Percentiles rank a stretch among this genome's conserved stretches.
Evolutionary conservation across 2,113 vertebrate genomes (phyloP).

Genomic region (Theristicus caerulescens): DNA sequence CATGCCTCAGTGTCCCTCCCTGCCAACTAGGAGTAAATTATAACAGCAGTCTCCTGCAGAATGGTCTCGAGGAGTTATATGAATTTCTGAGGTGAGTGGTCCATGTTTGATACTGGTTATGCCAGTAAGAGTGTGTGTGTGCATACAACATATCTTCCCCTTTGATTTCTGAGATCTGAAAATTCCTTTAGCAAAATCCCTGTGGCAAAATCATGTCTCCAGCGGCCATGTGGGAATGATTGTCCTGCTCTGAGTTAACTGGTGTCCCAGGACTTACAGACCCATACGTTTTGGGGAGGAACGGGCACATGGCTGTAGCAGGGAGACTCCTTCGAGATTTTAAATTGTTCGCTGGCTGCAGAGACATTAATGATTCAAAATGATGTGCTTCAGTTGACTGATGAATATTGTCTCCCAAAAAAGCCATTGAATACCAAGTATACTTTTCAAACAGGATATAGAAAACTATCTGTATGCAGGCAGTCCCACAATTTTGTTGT

Average conservation of each 20-base stretch:
- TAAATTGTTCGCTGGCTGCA: background rate
- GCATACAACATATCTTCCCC: background rate
- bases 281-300: background rate
- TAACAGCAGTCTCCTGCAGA: background rate
- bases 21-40: background rate
- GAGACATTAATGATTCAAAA: background rate
- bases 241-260: background rate
- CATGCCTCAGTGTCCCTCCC: background rate
- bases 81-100: background rate
- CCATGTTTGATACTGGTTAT: background rate
- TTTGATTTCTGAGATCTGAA: background rate
- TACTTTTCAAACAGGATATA: conserved; percentile 24
- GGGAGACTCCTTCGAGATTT: background rate
- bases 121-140: background rate
- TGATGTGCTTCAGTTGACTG: background rate
- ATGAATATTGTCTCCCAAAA: conserved; percentile 35
- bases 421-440: conserved; percentile 20
- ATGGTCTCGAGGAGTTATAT: background rate
- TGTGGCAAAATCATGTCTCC: background rate
- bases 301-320: background rate
- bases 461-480: conserved; percentile 16
- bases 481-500: conserved; percentile 15
- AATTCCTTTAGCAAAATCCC: background rate
- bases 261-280: background rate
- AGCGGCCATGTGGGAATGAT: background rate